A percentile compares a stretch with the other conserved stretches of the same genome.
Evolutionary conservation across 2,888 invertebrate species (phyloP).

Genomic region (Pasiphila rectangulata): DNA sequence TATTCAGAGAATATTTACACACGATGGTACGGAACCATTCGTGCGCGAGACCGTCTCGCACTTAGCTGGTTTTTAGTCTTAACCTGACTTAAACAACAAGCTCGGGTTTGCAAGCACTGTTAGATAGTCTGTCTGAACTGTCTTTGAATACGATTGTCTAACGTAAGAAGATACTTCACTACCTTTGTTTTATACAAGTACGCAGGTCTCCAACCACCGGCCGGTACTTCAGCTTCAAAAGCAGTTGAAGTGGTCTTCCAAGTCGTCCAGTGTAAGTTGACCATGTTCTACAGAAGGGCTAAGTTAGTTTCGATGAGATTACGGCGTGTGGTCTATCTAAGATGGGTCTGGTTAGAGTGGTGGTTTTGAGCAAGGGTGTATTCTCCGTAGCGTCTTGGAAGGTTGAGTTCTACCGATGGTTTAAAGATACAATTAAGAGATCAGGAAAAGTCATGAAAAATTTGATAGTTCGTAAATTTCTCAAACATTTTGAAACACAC

Average conservation of each 20-base stretch:
- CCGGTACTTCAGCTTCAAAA: slow-evolving; percentile 55
- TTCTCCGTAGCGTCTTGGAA: slow-evolving; percentile 47
- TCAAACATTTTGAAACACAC: too few species aligned
- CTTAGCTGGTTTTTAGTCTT: too few species aligned
- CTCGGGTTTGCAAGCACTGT: too few species aligned
- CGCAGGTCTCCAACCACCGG: slow-evolving; percentile 42
- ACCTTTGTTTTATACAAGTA: slow-evolving; percentile 33
- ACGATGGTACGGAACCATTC: too few species aligned
- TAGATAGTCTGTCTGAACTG: too few species aligned
- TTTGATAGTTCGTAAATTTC: too few species aligned
- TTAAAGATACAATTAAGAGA: too few species aligned
- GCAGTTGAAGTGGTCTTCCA: slow-evolving; percentile 65
- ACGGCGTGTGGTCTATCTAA: slow-evolving; percentile 42
- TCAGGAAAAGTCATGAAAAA: too few species aligned
- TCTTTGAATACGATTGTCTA: too few species aligned
- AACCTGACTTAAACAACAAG: too few species aligned
- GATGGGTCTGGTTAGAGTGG: slow-evolving; percentile 49
- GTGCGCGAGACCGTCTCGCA: too few species aligned
- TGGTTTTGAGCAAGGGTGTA: slow-evolving; percentile 48
- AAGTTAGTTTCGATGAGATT: slow-evolving; percentile 52
- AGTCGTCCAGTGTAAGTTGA: slow-evolving; percentile 48
- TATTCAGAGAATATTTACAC: too few species aligned
- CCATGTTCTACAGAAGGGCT: slow-evolving; percentile 39
- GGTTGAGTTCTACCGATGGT: not conserved
- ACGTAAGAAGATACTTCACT: slow-evolving; percentile 37